Evolutionary conservation across 2,888 invertebrate species (phyloP), one percentile per base, ranked within the genome.

Genomic region (Chloromyia formosa): DNA sequence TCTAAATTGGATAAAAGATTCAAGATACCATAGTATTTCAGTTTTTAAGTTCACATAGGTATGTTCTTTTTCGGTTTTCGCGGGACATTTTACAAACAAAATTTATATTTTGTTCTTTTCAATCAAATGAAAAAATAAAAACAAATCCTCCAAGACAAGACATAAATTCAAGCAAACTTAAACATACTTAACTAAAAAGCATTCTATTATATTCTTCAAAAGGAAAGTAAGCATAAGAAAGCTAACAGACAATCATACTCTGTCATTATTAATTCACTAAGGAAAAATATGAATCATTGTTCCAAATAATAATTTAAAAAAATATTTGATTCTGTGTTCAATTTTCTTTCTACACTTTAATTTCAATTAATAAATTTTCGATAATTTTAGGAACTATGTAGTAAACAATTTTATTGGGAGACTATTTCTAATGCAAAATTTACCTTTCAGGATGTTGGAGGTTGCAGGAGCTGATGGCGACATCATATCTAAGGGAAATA

Each of bases 391-490:
- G 71, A 71, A 58, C 71, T 71, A 71, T 71, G 71, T 71, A 18
- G 22, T 58, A 71, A 35, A 7, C 27, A 35, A 71, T 71, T 71
- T 71, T 35, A 7, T 35, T 35, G 27, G 27, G 71, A 54, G 12
- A 35, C n/a, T 45, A 5, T 35, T 71, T 35, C n/a, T 23, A 56
- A 35, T 35, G 27, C 27, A 7, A 40, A 74, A 71, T 78, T 91
- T 92, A 93, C 93, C 93, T 93, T 92, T 93, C 88, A 93, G 90
- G 88, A 93, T 92, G 91, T 92, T 92, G 91, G 92, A 93, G 88
- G 92, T 91, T 89, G 92, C 90, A 87, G 92, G 92, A 87, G 90
- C 90, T 87, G 92, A 92, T 88, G 92, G 90, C 88, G 91, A 90
- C 91, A 92, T 91, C 87, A 88, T 86, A 80, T 81, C 81, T 81